phyloP scores from a whole-genome alignment of 2,888 invertebrate genomes.

The Drosophila ustulata region DNA sequence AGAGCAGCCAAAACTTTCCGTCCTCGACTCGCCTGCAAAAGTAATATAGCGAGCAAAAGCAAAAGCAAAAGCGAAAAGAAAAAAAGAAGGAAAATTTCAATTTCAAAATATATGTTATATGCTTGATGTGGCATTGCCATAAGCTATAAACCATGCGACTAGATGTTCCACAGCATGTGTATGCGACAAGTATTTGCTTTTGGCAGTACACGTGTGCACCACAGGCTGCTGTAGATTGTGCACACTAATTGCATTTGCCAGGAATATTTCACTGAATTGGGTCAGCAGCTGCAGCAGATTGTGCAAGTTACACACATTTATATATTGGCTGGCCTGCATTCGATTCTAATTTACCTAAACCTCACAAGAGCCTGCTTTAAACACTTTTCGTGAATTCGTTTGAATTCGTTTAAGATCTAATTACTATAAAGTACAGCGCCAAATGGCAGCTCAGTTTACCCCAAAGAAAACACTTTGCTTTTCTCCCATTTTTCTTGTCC shows the following conservation, averaged over 20 bases:
- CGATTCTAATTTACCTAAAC: neutral
- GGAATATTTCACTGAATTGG: slow-evolving; percentile 61
- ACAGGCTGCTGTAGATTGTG: slow-evolving; percentile 45
- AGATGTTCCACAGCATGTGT: neutral
- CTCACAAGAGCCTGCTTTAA: neutral
- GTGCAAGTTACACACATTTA: slow-evolving; percentile 1
- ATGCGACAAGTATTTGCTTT: slow-evolving; percentile 1
- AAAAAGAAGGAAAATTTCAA: slow-evolving; percentile 16
- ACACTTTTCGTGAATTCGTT: neutral
- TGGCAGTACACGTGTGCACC: slow-evolving; percentile 17
- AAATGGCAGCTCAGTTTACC: neutral
- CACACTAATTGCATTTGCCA: slow-evolving; percentile 48
- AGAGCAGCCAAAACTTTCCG: slow-evolving; percentile 56
- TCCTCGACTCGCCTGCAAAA: slow-evolving; percentile 2
- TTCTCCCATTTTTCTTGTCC: slow-evolving; percentile 7
- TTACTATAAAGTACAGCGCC: slow-evolving; percentile 18
- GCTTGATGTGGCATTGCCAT: slow-evolving; percentile 21
- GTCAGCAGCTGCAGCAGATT: slow-evolving; percentile 46
- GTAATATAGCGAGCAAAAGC: too few species aligned
- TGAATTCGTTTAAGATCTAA: slow-evolving; percentile 16
- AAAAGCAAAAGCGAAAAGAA: neutral
- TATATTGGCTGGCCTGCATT: slow-evolving; percentile 1
- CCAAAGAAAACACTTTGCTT: slow-evolving; percentile 3
- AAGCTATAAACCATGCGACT: slow-evolving; percentile 15
- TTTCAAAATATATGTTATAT: slow-evolving; percentile 12